Percentiles rank a stretch among this genome's conserved stretches.
Conservation (phyloP, 2,113 vertebrate species). For the Chaenogobius annularis region DNA sequence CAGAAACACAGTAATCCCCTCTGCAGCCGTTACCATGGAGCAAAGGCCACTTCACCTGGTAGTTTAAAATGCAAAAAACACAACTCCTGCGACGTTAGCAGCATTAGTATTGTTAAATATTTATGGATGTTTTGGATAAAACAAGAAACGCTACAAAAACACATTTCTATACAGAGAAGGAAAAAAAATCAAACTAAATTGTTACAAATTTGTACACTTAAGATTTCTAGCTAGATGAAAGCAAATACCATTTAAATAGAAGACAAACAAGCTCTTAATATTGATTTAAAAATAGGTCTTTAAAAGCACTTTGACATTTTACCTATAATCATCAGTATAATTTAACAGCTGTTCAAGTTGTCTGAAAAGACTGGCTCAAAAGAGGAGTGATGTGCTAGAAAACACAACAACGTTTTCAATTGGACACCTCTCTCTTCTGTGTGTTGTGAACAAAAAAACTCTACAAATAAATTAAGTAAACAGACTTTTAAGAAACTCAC, state of each 20-base stretch:
- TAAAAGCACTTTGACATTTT: no score
- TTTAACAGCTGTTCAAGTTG: no score
- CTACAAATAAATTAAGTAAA: not conserved
- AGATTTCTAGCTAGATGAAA: no score
- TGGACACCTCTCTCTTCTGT: not conserved
- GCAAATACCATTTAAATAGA: no score
- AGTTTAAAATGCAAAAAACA: not conserved
- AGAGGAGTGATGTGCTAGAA: not conserved
- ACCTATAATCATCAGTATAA: no score
- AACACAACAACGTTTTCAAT: not conserved
- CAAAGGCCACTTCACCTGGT: not conserved
- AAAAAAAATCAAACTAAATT: no score
- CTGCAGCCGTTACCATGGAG: not conserved
- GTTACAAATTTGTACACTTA: not conserved
- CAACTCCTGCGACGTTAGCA: not conserved
- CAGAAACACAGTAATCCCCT: constrained; percentile 9
- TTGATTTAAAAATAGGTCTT: no score
- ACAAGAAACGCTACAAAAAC: constrained; percentile 1
- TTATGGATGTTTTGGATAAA: constrained; percentile 34
- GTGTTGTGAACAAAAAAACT: not conserved
- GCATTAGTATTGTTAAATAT: constrained; percentile 22
- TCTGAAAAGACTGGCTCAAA: not conserved
- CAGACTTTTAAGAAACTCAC: not conserved
- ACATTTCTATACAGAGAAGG: not conserved
- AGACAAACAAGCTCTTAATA: no score